Percentiles rank a stretch among this genome's conserved stretches.
These are phyloP conservation scores for Spilarctia lutea DNA, from an alignment of 2,888 invertebrate species.

Conservation along the genomic window DNA sequence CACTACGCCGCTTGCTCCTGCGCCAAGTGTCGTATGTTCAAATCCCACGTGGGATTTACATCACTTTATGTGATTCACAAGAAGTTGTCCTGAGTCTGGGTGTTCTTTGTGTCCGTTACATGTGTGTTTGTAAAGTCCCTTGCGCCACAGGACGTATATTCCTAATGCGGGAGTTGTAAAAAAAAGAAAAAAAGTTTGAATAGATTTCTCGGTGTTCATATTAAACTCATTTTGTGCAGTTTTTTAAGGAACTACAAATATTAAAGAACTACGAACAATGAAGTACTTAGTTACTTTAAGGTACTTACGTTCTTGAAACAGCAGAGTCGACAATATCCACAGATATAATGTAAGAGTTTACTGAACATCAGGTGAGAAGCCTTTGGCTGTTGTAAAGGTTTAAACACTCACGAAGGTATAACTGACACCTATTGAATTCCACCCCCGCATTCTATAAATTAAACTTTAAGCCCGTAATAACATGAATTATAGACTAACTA, in stretches of 20 bases:
- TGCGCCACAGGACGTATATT: too few relatives aligned
- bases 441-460: background rate
- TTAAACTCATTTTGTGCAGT: background rate
- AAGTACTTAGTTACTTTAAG: background rate
- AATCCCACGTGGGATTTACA: too few relatives aligned
- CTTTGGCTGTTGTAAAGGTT: background rate
- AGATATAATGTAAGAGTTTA: background rate
- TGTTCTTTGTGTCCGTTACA: too few relatives aligned
- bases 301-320: background rate
- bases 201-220: background rate
- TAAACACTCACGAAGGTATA: background rate
- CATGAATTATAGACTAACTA: conserved; percentile 31
- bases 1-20: too few relatives aligned
- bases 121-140: too few relatives aligned
- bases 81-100: too few relatives aligned
- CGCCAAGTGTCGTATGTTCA: too few relatives aligned
- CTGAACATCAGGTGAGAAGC: background rate
- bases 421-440: background rate
- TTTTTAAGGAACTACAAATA: background rate
- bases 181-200: too few relatives aligned
- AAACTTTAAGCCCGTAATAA: conserved; percentile 29
- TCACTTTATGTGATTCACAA: too few relatives aligned
- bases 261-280: background rate
- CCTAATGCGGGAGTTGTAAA: too few relatives aligned
- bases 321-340: background rate